These are phyloP conservation scores for Nothoprocta perdicaria DNA, from an alignment of 2,113 vertebrate genomes.

Conservation along the genomic window DNA sequence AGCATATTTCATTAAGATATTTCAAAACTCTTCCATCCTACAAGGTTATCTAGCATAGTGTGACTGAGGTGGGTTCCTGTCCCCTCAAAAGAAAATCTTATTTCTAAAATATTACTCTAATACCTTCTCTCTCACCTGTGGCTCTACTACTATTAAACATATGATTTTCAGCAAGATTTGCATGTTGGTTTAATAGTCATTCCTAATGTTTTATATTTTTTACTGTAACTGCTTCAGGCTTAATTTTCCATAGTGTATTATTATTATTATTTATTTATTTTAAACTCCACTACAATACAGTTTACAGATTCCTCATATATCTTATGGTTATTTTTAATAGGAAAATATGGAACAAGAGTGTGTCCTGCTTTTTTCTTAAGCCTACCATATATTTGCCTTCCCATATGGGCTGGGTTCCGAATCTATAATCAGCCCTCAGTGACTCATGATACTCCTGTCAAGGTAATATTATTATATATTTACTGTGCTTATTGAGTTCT, in stretches of 20 bases:
- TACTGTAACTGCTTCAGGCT: not conserved
- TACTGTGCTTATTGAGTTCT: not conserved
- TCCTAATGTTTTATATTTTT: not conserved
- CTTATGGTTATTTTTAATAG: constrained; percentile 69
- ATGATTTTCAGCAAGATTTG: not conserved
- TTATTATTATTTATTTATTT: not conserved
- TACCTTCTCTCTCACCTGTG: not conserved
- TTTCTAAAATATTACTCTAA: not conserved
- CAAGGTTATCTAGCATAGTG: not conserved
- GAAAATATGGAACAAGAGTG: constrained; percentile 88
- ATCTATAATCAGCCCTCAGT: constrained; percentile 84
- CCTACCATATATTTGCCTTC: constrained; percentile 84
- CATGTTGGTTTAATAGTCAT: not conserved
- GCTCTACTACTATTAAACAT: not conserved
- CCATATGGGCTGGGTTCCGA: constrained; percentile 89
- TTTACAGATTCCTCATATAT: not conserved
- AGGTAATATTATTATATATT: constrained; percentile 75
- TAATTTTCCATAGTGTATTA: not conserved
- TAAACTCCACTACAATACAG: not conserved
- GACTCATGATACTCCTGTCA: constrained; percentile 60
- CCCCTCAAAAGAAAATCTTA: accelerated
- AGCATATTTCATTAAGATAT: not conserved
- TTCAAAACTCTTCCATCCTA: not conserved
- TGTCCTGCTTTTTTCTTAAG: constrained; percentile 84
- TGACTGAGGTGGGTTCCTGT: not conserved